These are phyloP conservation scores for Vanessa tameamea DNA, from an alignment of 1,140 invertebrate genomes.

Conservation along the genomic window DNA sequence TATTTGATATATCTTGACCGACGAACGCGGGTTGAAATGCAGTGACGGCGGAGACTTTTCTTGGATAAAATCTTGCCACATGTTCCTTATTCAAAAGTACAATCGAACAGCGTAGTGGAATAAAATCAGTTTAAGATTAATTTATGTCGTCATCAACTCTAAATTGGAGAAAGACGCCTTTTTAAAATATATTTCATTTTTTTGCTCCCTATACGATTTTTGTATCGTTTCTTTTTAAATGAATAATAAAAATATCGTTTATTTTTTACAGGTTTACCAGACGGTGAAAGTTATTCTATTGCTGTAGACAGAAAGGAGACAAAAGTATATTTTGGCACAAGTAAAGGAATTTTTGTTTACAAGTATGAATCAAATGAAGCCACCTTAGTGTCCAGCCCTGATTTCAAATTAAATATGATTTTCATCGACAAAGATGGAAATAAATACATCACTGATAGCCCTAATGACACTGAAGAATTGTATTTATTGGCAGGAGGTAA, in stretches of 20 bases:
- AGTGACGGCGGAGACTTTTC: no score
- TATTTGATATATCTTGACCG: no score
- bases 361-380: slow-evolving; percentile 57
- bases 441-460: slow-evolving; percentile 63
- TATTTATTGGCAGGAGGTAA: slow-evolving; percentile 55
- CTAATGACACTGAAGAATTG: slow-evolving; percentile 59
- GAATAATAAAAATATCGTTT: background rate
- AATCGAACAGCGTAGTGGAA: no score
- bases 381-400: slow-evolving; percentile 46
- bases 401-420: slow-evolving; percentile 58
- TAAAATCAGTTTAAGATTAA: no score
- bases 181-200: no score
- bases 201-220: no score
- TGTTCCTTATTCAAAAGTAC: no score
- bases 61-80: no score
- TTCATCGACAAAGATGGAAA: slow-evolving; percentile 67
- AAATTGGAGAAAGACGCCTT: no score
- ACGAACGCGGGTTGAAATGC: no score
- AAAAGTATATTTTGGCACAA: slow-evolving; percentile 64
- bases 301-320: slow-evolving; percentile 58
- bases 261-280: slow-evolving; percentile 56
- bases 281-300: slow-evolving; percentile 60
- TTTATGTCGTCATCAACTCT: no score
- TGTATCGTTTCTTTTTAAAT: no score
- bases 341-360: slow-evolving; percentile 59